Evolutionary conservation across 2,113 vertebrate species (phyloP).

Genomic region (Callopanchax toddi): DNA sequence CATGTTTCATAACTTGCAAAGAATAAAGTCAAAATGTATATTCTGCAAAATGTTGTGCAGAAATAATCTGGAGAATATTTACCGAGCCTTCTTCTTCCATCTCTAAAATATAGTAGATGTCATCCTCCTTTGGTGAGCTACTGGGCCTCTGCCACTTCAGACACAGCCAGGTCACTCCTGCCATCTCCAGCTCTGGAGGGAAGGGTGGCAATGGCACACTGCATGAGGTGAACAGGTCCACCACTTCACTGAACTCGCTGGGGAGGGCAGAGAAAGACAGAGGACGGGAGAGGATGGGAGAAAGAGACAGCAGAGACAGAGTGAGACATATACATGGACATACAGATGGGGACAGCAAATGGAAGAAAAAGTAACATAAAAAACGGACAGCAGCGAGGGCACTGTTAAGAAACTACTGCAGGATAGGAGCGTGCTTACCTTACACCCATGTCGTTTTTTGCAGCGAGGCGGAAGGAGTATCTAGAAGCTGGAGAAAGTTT

Average conservation of each 20-base stretch:
- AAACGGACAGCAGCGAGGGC: constrained; percentile 37
- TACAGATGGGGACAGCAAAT: constrained; percentile 50
- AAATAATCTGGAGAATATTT: constrained; percentile 59
- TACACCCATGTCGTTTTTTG: constrained; percentile 94
- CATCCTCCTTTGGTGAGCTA: constrained; percentile 93
- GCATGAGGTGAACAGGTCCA: constrained; percentile 95
- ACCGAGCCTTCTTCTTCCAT: constrained; percentile 98
- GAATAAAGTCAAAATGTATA: background rate
- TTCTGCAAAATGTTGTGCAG: too few relatives aligned
- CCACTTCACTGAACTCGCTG: constrained; percentile 95
- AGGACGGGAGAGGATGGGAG: constrained; percentile 34
- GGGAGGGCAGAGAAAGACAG: constrained; percentile 61
- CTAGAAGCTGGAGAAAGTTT: constrained; percentile 93
- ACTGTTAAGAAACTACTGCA: constrained; percentile 2
- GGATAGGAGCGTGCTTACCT: constrained; percentile 79
- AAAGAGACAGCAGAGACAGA: constrained; percentile 39
- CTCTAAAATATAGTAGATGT: constrained; percentile 93
- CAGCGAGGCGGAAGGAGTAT: constrained; percentile 94
- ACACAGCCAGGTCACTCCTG: constrained; percentile 91
- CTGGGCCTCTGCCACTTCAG: constrained; percentile 92
- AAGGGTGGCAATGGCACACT: constrained; percentile 92
- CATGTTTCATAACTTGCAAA: too few relatives aligned
- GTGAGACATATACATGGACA: constrained; percentile 48
- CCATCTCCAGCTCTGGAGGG: constrained; percentile 88
- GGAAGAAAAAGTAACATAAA: constrained; percentile 51